These are phyloP conservation scores for Orchestia grillus DNA, from an alignment of 1,140 invertebrate species.

Conservation along the genomic window DNA sequence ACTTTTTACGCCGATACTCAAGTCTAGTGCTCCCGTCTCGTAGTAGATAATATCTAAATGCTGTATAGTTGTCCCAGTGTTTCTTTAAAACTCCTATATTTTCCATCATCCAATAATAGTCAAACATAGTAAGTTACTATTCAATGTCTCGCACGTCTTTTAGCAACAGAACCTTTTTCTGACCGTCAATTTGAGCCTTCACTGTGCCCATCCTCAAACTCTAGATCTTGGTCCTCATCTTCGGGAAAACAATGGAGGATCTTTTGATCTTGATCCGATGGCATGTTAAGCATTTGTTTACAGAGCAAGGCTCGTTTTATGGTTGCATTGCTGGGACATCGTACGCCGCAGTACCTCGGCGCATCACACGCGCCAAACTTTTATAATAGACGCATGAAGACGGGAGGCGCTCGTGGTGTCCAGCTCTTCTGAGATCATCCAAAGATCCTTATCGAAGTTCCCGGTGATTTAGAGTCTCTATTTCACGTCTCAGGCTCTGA, in stretches of 20 bases:
- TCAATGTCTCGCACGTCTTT: not conserved
- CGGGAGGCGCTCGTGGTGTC: conserved; percentile 24
- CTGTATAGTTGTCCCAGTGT: not conserved
- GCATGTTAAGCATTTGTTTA: conserved; percentile 45
- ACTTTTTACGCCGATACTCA: not conserved
- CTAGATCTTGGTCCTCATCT: not conserved
- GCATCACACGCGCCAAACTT: conserved; percentile 42
- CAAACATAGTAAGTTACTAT: not conserved
- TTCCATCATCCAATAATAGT: not conserved
- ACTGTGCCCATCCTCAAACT: conserved; percentile 5
- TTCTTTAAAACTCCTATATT: not conserved
- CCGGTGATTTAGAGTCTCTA: conserved; percentile 49
- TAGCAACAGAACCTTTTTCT: not conserved
- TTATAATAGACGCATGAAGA: conserved; percentile 10
- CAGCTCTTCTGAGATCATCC: conserved; percentile 44
- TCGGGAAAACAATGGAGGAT: conserved; percentile 4
- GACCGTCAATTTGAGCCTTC: not conserved
- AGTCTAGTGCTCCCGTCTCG: not conserved
- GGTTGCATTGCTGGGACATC: not conserved
- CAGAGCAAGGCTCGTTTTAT: conserved; percentile 19
- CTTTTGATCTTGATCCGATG: conserved; percentile 38
- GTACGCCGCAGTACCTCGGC: not conserved
- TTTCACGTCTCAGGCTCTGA: conserved; percentile 47
- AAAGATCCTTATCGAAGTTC: conserved; percentile 52
- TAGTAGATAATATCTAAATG: not conserved